Evolutionary conservation across 2,888 invertebrate genomes (phyloP).

Genomic region (Graphium colonna): DNA sequence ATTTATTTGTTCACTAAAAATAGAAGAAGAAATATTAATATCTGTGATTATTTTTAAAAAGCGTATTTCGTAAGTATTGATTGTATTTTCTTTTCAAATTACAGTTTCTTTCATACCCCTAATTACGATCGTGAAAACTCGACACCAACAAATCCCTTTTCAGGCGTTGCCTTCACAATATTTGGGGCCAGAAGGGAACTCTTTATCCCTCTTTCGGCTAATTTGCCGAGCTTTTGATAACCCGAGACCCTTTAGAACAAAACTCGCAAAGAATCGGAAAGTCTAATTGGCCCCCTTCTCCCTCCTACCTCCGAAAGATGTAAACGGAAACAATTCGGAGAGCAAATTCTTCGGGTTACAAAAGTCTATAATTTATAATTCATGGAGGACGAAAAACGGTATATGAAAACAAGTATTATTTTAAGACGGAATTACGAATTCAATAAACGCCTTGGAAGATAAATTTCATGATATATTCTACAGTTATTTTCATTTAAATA

Average conservation of each 20-base stretch:
- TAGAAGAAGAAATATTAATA: too few species aligned
- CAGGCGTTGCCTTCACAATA: neutral
- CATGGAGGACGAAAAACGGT: too few species aligned
- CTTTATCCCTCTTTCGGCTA: slow-evolving; percentile 5
- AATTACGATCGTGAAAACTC: neutral
- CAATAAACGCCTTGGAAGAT: too few species aligned
- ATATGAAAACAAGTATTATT: too few species aligned
- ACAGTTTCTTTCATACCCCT: neutral
- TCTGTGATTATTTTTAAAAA: too few species aligned
- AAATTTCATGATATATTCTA: too few species aligned
- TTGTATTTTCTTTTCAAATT: neutral
- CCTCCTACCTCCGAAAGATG: neutral
- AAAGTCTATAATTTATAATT: too few species aligned
- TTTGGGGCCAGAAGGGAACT: slow-evolving; percentile 2
- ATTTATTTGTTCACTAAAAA: too few species aligned
- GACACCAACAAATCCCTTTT: neutral
- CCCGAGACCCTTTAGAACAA: slow-evolving; percentile 9
- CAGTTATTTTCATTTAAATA: too few species aligned
- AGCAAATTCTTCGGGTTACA: too few species aligned
- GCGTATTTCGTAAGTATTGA: too few species aligned
- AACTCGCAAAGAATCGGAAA: slow-evolving; percentile 1
- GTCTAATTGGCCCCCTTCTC: slow-evolving; percentile 14
- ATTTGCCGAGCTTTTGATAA: slow-evolving; percentile 14
- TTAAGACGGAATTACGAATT: too few species aligned
- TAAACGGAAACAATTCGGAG: slow-evolving; percentile 1